Percentiles rank a stretch among this genome's conserved stretches.
These are phyloP conservation scores for Ambastaia sidthimunki DNA, from an alignment of 2,797 vertebrate genomes.

Conservation along the genomic window DNA sequence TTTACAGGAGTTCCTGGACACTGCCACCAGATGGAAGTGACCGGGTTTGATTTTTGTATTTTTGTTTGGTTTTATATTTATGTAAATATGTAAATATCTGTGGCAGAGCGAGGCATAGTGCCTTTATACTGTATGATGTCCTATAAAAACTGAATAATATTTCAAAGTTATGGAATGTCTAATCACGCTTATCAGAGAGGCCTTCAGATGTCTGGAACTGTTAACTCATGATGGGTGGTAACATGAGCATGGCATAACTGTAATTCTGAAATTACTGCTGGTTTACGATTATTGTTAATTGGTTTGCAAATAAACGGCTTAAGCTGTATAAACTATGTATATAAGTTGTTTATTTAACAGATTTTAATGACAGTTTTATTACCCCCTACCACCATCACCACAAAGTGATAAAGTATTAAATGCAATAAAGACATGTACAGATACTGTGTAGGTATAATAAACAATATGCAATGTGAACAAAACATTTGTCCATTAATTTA, in stretches of 20 bases:
- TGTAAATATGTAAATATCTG: conserved; percentile 50
- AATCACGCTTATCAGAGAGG: conserved; percentile 16
- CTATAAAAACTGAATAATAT: conserved; percentile 39
- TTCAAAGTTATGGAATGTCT: conserved; percentile 35
- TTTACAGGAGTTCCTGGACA: conserved; percentile 55
- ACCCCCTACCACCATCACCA: neutral
- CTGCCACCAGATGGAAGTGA: neutral
- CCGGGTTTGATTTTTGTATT: conserved; percentile 35
- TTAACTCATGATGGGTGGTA: neutral
- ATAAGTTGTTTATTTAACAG: neutral
- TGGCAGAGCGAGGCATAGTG: conserved; percentile 8
- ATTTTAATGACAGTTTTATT: neutral
- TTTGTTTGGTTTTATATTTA: conserved; percentile 39
- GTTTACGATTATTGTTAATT: conserved; percentile 17
- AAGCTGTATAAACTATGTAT: neutral
- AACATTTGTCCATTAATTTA: no score
- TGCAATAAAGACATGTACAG: neutral
- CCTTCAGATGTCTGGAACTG: neutral
- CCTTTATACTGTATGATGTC: conserved; percentile 48
- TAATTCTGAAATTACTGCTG: conserved; percentile 1
- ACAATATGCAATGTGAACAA: no score
- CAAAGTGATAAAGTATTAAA: neutral
- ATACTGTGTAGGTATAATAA: neutral
- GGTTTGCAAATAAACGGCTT: conserved; percentile 56
- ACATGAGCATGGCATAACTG: neutral